These are phyloP conservation scores for Alloplasta piceator DNA, from an alignment of 2,888 invertebrate genomes.

Conservation along the genomic window DNA sequence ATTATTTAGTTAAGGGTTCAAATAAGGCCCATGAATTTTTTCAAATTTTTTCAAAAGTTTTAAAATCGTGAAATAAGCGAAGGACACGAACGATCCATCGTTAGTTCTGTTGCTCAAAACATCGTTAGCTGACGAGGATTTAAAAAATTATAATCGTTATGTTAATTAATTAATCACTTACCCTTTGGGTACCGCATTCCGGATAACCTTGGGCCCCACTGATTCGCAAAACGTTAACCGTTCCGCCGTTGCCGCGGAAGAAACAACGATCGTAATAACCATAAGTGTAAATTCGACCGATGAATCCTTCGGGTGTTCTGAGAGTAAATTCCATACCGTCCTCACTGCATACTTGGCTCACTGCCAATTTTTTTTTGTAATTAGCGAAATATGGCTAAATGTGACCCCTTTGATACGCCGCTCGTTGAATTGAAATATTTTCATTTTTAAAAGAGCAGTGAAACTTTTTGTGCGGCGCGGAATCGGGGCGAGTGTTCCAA, in stretches of 20 bases:
- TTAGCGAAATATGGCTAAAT: no score
- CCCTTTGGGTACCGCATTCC: constrained; percentile 95
- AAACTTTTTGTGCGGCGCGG: no score
- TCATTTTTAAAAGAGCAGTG: no score
- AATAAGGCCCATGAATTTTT: background rate
- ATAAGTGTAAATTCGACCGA: constrained; percentile 95
- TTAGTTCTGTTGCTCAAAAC: no score
- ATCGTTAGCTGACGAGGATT: background rate
- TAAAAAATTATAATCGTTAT: background rate
- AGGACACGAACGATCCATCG: no score
- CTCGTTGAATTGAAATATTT: no score
- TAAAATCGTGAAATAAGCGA: no score
- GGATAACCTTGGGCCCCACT: constrained; percentile 97
- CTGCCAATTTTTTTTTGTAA: no score
- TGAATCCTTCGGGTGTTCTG: constrained; percentile 94
- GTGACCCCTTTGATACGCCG: no score
- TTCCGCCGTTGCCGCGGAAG: constrained; percentile 95
- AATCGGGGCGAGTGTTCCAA: no score
- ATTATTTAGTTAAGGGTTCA: no score
- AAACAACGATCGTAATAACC: constrained; percentile 96
- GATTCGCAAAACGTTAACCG: constrained; percentile 92
- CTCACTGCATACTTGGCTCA: constrained; percentile 95
- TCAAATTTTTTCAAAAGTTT: no score
- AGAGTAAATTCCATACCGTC: constrained; percentile 97
- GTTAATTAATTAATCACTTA: constrained; percentile 75